Conservation (phyloP, 2,888 invertebrate species). For the Trissonchulus latispiculum region DNA sequence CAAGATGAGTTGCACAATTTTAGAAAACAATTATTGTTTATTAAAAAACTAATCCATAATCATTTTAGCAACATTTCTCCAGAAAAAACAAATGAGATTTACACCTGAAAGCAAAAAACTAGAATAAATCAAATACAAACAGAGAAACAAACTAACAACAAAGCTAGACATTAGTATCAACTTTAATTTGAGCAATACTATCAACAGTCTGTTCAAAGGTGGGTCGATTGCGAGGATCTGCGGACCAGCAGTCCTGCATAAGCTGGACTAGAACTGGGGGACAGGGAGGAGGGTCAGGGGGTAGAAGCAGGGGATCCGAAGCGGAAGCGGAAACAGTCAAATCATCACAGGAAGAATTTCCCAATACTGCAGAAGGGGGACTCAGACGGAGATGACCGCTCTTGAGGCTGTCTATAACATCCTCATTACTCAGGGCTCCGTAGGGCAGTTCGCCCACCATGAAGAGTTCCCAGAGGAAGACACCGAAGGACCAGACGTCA, state of each 20-base stretch:
- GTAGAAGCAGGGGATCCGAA: slow-evolving; percentile 33
- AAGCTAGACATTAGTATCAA: neutral
- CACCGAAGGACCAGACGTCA: slow-evolving; percentile 82
- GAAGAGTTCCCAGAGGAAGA: slow-evolving; percentile 79
- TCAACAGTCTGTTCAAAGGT: slow-evolving; percentile 52
- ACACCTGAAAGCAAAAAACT: no score
- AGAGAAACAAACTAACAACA: no score
- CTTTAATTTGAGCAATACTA: slow-evolving; percentile 5
- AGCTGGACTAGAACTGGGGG: slow-evolving; percentile 51
- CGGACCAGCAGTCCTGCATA: slow-evolving; percentile 58
- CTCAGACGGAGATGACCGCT: slow-evolving; percentile 10
- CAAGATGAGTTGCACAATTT: no score
- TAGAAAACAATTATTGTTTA: no score
- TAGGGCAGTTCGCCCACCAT: slow-evolving; percentile 67
- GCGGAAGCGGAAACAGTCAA: no score
- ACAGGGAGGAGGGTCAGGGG: slow-evolving; percentile 35
- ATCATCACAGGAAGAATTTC: neutral
- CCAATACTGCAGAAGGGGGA: neutral
- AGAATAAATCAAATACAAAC: no score
- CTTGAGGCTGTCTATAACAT: slow-evolving; percentile 49
- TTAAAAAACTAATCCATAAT: no score
- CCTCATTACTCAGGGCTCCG: slow-evolving; percentile 65
- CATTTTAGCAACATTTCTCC: no score
- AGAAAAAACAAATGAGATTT: no score
- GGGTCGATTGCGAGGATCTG: slow-evolving; percentile 46